Evolutionary conservation across 2,797 vertebrate species (phyloP).

Genomic region (Neopelma chrysocephalum): DNA sequence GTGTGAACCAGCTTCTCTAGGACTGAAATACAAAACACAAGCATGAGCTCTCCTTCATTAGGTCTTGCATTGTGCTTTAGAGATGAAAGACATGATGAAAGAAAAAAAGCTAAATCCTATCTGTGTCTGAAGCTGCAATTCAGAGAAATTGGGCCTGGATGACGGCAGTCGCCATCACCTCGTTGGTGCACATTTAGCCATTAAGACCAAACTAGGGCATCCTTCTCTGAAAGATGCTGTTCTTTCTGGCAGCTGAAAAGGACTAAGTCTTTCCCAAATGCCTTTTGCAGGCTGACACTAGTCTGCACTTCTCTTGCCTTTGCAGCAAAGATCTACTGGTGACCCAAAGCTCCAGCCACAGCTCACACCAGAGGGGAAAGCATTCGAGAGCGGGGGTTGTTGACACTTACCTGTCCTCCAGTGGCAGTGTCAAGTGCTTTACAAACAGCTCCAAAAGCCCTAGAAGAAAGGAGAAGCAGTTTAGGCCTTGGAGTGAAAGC

Average conservation of each 20-base stretch:
- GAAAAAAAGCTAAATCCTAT: neutral
- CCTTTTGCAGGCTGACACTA: neutral
- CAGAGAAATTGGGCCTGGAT: neutral
- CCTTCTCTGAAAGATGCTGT: neutral
- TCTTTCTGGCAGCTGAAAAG: neutral
- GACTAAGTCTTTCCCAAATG: neutral
- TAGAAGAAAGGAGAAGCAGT: constrained; percentile 46
- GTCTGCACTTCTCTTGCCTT: neutral
- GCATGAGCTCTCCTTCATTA: neutral
- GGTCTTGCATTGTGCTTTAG: neutral
- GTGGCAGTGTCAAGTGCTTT: constrained; percentile 93
- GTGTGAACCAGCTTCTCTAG: neutral
- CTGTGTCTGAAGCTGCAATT: neutral
- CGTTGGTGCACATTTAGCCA: neutral
- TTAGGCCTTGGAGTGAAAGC: neutral
- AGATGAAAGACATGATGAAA: neutral
- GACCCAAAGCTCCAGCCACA: neutral
- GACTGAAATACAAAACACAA: neutral
- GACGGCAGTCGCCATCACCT: neutral
- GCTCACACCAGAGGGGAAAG: neutral
- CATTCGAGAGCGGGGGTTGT: neutral
- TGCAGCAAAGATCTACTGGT: neutral
- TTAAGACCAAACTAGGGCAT: neutral
- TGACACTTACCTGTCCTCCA: constrained; percentile 86
- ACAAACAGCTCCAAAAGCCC: constrained; percentile 93